These are phyloP conservation scores for Hippopotamyrus pictus DNA, from an alignment of 2,797 vertebrate species.

Conservation along the genomic window DNA sequence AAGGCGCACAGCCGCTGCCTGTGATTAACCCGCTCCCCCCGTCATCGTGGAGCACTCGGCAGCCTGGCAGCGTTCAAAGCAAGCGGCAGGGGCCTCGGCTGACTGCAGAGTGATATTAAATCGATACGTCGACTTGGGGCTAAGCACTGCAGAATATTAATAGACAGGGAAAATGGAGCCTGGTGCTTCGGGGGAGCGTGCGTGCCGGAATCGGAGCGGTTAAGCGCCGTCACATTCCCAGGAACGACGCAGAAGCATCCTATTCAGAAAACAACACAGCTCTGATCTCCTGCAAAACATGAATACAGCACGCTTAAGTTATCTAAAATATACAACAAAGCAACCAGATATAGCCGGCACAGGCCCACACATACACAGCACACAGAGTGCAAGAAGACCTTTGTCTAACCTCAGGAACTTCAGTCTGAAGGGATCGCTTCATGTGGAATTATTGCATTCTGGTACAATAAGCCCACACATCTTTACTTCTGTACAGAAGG, in stretches of 20 bases:
- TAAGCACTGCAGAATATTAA: not conserved
- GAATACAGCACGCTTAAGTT: not conserved
- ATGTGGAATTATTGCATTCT: slow-evolving; percentile 3
- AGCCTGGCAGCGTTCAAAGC: not conserved
- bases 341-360: not conserved
- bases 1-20: not conserved
- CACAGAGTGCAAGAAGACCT: not conserved
- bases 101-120: slow-evolving; percentile 19
- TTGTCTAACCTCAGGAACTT: not conserved
- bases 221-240: not conserved
- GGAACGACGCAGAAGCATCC: not conserved
- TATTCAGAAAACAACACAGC: not conserved
- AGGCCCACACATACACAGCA: not conserved
- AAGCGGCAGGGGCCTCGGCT: not conserved
- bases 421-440: not conserved
- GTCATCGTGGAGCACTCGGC: not conserved
- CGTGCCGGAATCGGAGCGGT: not conserved
- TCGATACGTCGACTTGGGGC: slow-evolving; percentile 8
- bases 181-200: not conserved
- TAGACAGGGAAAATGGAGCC: not conserved
- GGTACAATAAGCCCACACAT: slow-evolving; percentile 15
- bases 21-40: not conserved
- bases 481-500: not conserved
- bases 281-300: not conserved
- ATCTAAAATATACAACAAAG: slow-evolving; percentile 3